A percentile compares a stretch with the other conserved stretches of the same genome.
These are phyloP conservation scores for Clusia tigrina DNA, from an alignment of 2,888 invertebrate genomes.

Conservation along the genomic window DNA sequence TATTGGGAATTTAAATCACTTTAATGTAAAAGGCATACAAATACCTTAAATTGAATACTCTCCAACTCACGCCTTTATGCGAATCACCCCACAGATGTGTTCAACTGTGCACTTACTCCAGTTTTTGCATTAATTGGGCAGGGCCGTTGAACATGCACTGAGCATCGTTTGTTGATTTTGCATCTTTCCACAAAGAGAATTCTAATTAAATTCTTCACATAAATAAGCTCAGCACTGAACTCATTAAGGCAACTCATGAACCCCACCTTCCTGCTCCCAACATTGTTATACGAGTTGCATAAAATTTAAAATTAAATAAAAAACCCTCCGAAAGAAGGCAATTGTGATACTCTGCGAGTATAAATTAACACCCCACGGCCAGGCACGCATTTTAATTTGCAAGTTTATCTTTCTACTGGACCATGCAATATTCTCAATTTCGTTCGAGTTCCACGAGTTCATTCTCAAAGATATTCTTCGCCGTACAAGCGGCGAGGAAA, in stretches of 20 bases:
- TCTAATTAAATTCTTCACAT: constrained; percentile 22
- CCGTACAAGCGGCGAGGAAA: background rate
- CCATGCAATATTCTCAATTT: constrained; percentile 16
- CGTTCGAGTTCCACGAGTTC: background rate
- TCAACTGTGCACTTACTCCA: too few species aligned
- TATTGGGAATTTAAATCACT: too few species aligned
- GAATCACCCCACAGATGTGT: background rate
- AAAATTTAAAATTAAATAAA: background rate
- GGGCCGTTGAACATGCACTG: background rate
- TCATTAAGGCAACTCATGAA: background rate
- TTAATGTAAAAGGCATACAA: too few species aligned
- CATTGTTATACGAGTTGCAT: background rate
- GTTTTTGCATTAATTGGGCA: constrained; percentile 16
- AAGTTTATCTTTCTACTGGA: constrained; percentile 8
- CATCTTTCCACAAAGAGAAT: too few species aligned
- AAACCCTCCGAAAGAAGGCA: background rate
- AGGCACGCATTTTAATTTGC: constrained; percentile 1
- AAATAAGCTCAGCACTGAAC: background rate
- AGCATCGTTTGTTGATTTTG: too few species aligned
- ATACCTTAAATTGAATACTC: too few species aligned
- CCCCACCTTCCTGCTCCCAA: too few species aligned
- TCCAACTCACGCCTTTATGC: background rate
- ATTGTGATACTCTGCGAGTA: background rate
- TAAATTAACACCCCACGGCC: constrained; percentile 15
- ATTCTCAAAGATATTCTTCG: background rate